These are phyloP conservation scores for Mesocentrotus franciscanus DNA, from an alignment of 53 echinoderm and acorn worm species.

Conservation along the genomic window DNA sequence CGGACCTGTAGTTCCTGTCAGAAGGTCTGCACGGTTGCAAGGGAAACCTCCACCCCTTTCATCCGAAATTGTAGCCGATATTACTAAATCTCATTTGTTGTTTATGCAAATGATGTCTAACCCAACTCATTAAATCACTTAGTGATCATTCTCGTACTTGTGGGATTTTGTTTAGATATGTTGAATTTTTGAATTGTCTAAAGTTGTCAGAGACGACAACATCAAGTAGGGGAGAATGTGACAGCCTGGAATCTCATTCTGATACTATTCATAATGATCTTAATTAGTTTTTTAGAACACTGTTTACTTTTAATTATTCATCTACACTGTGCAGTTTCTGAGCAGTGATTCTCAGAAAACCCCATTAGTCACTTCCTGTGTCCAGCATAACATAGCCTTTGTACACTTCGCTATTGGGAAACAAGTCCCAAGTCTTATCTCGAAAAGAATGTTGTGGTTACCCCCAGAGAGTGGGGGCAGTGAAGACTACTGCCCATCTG, in stretches of 20 bases:
- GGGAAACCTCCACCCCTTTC: not conserved
- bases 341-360: too few species aligned
- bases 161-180: not conserved
- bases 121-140: not conserved
- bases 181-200: not conserved
- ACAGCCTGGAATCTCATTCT: not conserved
- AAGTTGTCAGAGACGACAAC: constrained; percentile 25
- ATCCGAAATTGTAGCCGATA: not conserved
- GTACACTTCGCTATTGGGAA: too few species aligned
- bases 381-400: too few species aligned
- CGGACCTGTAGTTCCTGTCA: not conserved
- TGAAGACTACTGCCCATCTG: too few species aligned
- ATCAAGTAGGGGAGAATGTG: not conserved
- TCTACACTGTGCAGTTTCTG: too few species aligned
- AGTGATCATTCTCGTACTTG: not conserved
- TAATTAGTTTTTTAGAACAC: too few species aligned
- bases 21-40: not conserved
- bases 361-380: too few species aligned
- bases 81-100: constrained; percentile 15
- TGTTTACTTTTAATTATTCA: too few species aligned
- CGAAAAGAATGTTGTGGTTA: too few species aligned
- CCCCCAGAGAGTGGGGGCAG: too few species aligned
- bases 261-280: not conserved
- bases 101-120: constrained; percentile 17
- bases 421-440: too few species aligned